These are phyloP conservation scores for Melikaiella ostensackeni DNA, from an alignment of 2,888 invertebrate genomes.

Conservation along the genomic window DNA sequence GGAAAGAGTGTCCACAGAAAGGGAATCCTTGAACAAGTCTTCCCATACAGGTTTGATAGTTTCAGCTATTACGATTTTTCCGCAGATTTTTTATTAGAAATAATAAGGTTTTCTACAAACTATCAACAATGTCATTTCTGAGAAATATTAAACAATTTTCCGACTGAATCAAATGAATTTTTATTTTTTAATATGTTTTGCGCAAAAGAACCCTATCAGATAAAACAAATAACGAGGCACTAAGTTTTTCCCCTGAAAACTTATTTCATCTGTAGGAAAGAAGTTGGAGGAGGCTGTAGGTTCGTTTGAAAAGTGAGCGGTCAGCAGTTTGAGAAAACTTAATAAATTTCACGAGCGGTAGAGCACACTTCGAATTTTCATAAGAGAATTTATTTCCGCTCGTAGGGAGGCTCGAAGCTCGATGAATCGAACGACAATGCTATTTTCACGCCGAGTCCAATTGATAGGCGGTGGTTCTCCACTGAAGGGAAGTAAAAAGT, in stretches of 20 bases:
- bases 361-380: slow-evolving; percentile 34
- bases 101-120: background rate
- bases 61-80: slow-evolving; percentile 14
- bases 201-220: background rate
- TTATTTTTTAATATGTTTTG: background rate
- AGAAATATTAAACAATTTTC: background rate
- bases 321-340: slow-evolving; percentile 24
- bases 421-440: slow-evolving; percentile 31
- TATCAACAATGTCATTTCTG: background rate
- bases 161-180: too few relatives aligned
- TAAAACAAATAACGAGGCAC: slow-evolving; percentile 25
- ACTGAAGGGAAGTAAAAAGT: slow-evolving; percentile 13
- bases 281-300: background rate
- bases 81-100: background rate
- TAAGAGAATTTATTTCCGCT: slow-evolving; percentile 24
- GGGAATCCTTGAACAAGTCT: slow-evolving; percentile 17
- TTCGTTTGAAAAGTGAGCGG: slow-evolving; percentile 30
- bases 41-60: slow-evolving; percentile 1
- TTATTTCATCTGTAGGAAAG: slow-evolving; percentile 13
- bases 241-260: background rate
- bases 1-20: slow-evolving; percentile 13
- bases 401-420: background rate
- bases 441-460: slow-evolving; percentile 25
- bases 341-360: slow-evolving; percentile 21
- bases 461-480: slow-evolving; percentile 26